Evolutionary conservation across 2,797 vertebrate genomes (phyloP).

Genomic region (Nannoperca obscura): DNA sequence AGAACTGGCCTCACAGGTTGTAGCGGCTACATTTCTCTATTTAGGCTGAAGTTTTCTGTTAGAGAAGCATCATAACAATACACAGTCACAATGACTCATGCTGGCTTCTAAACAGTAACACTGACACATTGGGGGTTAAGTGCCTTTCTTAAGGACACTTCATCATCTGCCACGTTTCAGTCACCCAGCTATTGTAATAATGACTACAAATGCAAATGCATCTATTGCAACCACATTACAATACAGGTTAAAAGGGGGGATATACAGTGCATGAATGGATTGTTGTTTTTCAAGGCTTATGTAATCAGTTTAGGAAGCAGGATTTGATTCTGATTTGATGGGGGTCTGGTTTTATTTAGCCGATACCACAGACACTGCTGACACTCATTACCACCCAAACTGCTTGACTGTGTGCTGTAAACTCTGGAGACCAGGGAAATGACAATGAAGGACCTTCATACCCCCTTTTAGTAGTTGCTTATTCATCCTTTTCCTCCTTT

Average conservation of each 20-base stretch:
- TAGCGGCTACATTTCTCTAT: background rate
- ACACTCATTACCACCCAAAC: slow-evolving; percentile 39
- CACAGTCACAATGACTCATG: slow-evolving; percentile 1
- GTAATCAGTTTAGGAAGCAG: slow-evolving; percentile 4
- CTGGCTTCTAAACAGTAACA: background rate
- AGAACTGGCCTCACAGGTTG: background rate
- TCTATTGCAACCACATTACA: background rate
- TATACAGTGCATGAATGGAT: background rate
- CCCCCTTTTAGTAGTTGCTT: slow-evolving; percentile 16
- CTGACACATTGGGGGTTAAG: background rate
- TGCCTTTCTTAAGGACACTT: background rate
- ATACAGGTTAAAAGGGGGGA: background rate
- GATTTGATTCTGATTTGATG: slow-evolving; percentile 28
- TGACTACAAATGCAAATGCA: background rate
- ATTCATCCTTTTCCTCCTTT: slow-evolving; percentile 1
- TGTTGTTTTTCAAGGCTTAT: background rate
- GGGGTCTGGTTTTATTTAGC: slow-evolving; percentile 51
- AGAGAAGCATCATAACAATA: background rate
- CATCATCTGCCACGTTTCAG: background rate
- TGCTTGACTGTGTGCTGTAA: slow-evolving; percentile 36
- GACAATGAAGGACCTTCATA: slow-evolving; percentile 11
- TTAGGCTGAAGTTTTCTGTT: background rate
- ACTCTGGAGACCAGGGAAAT: slow-evolving; percentile 16
- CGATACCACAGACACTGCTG: slow-evolving; percentile 43
- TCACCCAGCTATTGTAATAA: background rate